Percentiles rank a stretch among this genome's conserved stretches.
Conservation (phyloP, 23 tunicate genomes). For the Pegea sp. region DNA sequence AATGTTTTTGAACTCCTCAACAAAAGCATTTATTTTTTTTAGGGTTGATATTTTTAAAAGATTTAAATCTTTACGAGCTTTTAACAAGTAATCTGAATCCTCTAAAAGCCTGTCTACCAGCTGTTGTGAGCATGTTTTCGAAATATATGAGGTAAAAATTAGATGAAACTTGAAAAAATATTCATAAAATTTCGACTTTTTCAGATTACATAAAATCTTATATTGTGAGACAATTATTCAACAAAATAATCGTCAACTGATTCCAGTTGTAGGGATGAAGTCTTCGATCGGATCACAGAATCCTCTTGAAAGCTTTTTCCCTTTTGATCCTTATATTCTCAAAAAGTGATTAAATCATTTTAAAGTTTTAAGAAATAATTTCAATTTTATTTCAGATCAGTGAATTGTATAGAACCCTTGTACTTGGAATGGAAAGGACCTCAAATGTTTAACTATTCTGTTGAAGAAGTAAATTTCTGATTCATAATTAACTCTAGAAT, state of each 20-base stretch:
- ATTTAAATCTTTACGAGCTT: slow-evolving; percentile 22
- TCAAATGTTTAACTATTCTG: no score
- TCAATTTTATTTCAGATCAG: slow-evolving; percentile 1
- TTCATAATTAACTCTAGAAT: no score
- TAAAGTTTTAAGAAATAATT: no score
- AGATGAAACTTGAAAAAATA: background rate
- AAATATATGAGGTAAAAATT: slow-evolving; percentile 21
- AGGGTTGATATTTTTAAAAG: slow-evolving; percentile 8
- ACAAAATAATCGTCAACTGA: slow-evolving; percentile 37
- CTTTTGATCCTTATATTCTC: slow-evolving; percentile 67
- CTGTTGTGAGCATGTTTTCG: slow-evolving; percentile 38
- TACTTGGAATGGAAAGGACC: no score
- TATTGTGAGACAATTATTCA: slow-evolving; percentile 72
- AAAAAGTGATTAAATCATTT: no score
- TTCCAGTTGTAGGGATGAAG: slow-evolving; percentile 28
- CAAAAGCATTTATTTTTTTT: background rate
- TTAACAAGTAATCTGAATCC: slow-evolving; percentile 32
- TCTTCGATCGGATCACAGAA: slow-evolving; percentile 12
- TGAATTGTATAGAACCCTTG: background rate
- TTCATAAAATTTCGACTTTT: background rate
- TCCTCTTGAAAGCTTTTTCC: slow-evolving; percentile 65
- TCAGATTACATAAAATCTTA: slow-evolving; percentile 39
- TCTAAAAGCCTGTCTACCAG: slow-evolving; percentile 11
- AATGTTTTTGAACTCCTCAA: background rate
- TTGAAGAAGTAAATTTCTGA: no score